Evolutionary conservation across 2,888 invertebrate genomes (phyloP).

Genomic region (Perizoma affinitatum): DNA sequence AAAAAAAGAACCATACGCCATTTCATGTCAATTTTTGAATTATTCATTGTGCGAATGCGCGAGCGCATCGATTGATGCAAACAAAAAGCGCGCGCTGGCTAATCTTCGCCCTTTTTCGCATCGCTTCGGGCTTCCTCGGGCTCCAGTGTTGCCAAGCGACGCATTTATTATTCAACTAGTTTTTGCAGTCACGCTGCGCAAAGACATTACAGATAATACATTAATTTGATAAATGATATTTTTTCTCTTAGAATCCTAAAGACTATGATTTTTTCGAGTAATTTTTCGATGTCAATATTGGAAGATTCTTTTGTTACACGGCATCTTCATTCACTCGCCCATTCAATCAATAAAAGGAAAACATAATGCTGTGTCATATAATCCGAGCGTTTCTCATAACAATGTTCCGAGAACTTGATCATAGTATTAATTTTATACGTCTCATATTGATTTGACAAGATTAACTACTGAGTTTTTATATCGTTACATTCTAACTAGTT

Average conservation of each 20-base stretch:
- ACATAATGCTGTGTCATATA: slow-evolving; percentile 64
- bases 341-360: slow-evolving; percentile 59
- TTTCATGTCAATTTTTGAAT: slow-evolving; percentile 85
- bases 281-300: slow-evolving; percentile 73
- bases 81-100: slow-evolving; percentile 81
- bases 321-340: slow-evolving; percentile 58
- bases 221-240: slow-evolving; percentile 82
- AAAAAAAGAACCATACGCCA: slow-evolving; percentile 84
- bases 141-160: slow-evolving; percentile 75
- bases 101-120: slow-evolving; percentile 81
- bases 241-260: slow-evolving; percentile 51
- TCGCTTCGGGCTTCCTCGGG: slow-evolving; percentile 67
- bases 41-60: slow-evolving; percentile 84
- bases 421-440: slow-evolving; percentile 59
- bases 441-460: slow-evolving; percentile 62
- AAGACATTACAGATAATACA: slow-evolving; percentile 78
- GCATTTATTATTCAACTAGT: slow-evolving; percentile 81
- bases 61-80: slow-evolving; percentile 84
- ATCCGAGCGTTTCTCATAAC: slow-evolving; percentile 58
- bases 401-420: slow-evolving; percentile 59
- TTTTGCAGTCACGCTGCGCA: slow-evolving; percentile 81
- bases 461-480: slow-evolving; percentile 56
- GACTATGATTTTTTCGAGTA: slow-evolving; percentile 56
- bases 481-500: slow-evolving; percentile 45
- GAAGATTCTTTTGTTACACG: slow-evolving; percentile 59